phyloP scores from a whole-genome alignment of 2,797 vertebrate species.

The Oreochromis grahami region DNA sequence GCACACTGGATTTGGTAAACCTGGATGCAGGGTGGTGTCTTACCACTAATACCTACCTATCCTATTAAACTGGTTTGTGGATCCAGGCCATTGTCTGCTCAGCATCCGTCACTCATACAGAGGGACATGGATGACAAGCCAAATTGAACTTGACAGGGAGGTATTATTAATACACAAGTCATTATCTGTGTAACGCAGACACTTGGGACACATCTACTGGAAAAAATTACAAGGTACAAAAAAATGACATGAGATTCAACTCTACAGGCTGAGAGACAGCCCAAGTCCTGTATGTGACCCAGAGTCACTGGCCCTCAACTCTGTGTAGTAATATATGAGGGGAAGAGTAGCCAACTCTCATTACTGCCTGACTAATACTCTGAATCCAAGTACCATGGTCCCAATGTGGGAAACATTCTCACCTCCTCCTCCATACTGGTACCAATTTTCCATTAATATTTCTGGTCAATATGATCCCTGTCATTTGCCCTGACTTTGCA shows the following conservation, averaged over 20 bases:
- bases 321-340: neutral
- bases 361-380: neutral
- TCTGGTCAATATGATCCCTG: neutral
- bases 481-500: neutral
- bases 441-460: neutral
- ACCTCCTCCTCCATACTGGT: neutral
- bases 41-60: slow-evolving; percentile 76
- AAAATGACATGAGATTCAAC: neutral
- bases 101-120: slow-evolving; percentile 57
- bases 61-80: slow-evolving; percentile 74
- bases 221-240: neutral
- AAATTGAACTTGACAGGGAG: slow-evolving; percentile 56
- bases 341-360: neutral
- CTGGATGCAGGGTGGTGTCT: slow-evolving; percentile 59
- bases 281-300: neutral
- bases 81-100: slow-evolving; percentile 77
- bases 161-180: neutral
- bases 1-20: slow-evolving; percentile 73
- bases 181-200: neutral
- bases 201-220: neutral
- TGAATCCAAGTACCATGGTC: neutral
- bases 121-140: slow-evolving; percentile 28
- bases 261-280: neutral
- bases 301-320: neutral
- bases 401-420: neutral